These are phyloP conservation scores for Tinea semifulvella DNA, from an alignment of 2,888 invertebrate species.

Conservation along the genomic window DNA sequence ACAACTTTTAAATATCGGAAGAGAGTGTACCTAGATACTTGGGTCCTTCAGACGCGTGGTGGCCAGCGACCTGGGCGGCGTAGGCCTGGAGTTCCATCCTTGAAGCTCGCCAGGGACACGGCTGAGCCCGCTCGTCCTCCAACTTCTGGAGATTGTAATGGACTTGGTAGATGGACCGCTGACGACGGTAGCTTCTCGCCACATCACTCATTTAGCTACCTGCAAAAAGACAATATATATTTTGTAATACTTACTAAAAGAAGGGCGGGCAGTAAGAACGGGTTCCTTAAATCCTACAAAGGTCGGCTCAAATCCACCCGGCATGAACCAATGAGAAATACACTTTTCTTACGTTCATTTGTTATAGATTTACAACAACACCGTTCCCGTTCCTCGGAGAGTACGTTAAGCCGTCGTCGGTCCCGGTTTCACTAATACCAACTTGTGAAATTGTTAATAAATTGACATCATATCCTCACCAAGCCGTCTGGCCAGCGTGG, in stretches of 20 bases:
- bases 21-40: constrained; percentile 51
- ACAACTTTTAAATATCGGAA: too few relatives aligned
- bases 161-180: constrained; percentile 47
- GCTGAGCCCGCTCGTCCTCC: constrained; percentile 35
- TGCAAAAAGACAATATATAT: too few relatives aligned
- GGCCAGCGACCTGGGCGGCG: constrained; percentile 48
- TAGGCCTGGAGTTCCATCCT: constrained; percentile 36
- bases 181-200: constrained; percentile 28
- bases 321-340: too few relatives aligned
- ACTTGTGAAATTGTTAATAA: too few relatives aligned
- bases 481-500: too few relatives aligned
- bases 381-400: too few relatives aligned
- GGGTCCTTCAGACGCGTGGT: constrained; percentile 29
- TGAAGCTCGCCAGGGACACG: constrained; percentile 23
- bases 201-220: constrained; percentile 49
- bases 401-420: too few relatives aligned
- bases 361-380: too few relatives aligned
- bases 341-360: too few relatives aligned
- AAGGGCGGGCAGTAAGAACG: not conserved
- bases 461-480: too few relatives aligned
- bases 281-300: not conserved
- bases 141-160: constrained; percentile 42
- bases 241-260: not conserved
- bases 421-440: too few relatives aligned
- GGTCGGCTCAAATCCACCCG: too few relatives aligned